A percentile compares a stretch with the other conserved stretches of the same genome.
phyloP scores from a whole-genome alignment of 2,797 vertebrate genomes.

The Falco berigora region DNA sequence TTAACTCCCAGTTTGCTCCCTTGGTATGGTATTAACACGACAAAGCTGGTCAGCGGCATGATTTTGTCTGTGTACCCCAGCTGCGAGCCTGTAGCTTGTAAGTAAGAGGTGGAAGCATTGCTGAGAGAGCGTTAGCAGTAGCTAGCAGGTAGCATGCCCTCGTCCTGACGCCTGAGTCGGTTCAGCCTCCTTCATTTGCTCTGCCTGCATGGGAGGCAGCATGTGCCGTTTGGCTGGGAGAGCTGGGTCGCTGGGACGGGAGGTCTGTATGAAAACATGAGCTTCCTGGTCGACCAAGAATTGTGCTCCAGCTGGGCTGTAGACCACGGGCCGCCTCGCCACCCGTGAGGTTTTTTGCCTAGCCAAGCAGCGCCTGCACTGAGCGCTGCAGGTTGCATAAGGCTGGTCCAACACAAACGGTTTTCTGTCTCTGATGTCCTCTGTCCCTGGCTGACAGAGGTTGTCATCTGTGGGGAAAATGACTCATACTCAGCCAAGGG shows the following conservation, averaged over 20 bases:
- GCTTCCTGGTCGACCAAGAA: neutral
- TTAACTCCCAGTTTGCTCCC: neutral
- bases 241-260: neutral
- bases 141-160: neutral
- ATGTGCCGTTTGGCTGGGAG: neutral
- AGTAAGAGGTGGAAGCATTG: neutral
- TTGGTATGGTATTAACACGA: neutral
- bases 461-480: neutral
- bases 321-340: neutral
- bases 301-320: neutral
- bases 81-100: neutral
- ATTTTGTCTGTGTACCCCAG: neutral
- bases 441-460: neutral
- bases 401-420: neutral
- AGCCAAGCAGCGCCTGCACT: neutral
- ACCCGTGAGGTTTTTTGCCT: neutral
- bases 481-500: rapidly evolving
- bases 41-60: neutral
- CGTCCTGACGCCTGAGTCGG: neutral
- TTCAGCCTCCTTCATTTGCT: neutral
- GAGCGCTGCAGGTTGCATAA: neutral
- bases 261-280: neutral
- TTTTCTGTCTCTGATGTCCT: neutral
- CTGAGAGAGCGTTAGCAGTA: neutral
- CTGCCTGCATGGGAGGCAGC: neutral